Percentiles rank a stretch among this genome's conserved stretches.
phyloP scores from a whole-genome alignment of 2,113 vertebrate genomes.

The Ptyas mucosa region DNA sequence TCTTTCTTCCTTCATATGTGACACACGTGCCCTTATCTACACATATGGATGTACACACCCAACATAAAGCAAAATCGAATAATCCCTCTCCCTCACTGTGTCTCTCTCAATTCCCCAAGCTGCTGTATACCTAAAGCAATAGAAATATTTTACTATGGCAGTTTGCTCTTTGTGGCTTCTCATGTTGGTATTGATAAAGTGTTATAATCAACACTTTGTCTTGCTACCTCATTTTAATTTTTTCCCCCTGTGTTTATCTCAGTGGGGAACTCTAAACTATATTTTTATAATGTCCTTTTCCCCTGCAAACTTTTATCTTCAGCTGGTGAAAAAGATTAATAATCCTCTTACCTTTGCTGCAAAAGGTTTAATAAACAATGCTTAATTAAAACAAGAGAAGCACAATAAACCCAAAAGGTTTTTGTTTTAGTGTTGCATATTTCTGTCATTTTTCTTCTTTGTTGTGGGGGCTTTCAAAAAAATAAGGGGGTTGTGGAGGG shows the following conservation, averaged over 20 bases:
- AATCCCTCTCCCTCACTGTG: not conserved
- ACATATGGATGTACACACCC: not conserved
- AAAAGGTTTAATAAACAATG: slow-evolving; percentile 58
- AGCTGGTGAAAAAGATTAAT: slow-evolving; percentile 54
- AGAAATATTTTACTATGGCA: slow-evolving; percentile 25
- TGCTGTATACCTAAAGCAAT: not conserved
- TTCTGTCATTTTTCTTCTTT: slow-evolving; percentile 57
- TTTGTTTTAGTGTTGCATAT: slow-evolving; percentile 48
- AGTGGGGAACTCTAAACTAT: slow-evolving; percentile 36
- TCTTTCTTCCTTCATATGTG: not conserved
- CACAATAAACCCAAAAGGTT: slow-evolving; percentile 52
- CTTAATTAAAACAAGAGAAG: slow-evolving; percentile 58
- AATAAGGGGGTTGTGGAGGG: not conserved
- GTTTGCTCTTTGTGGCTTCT: slow-evolving; percentile 29
- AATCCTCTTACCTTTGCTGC: slow-evolving; percentile 45
- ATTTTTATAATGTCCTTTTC: slow-evolving; percentile 46
- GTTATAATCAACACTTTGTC: slow-evolving; percentile 32
- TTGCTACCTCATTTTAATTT: slow-evolving; percentile 41
- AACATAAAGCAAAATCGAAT: slow-evolving; percentile 15
- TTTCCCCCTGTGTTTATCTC: slow-evolving; percentile 30
- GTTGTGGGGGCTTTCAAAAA: slow-evolving; percentile 50
- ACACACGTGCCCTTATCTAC: not conserved
- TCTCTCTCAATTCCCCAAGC: not conserved
- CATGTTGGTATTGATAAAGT: slow-evolving; percentile 37
- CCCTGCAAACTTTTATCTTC: slow-evolving; percentile 51